Evolutionary conservation across 2,797 vertebrate species (phyloP).

Genomic region (Scyliorhinus canicula): DNA sequence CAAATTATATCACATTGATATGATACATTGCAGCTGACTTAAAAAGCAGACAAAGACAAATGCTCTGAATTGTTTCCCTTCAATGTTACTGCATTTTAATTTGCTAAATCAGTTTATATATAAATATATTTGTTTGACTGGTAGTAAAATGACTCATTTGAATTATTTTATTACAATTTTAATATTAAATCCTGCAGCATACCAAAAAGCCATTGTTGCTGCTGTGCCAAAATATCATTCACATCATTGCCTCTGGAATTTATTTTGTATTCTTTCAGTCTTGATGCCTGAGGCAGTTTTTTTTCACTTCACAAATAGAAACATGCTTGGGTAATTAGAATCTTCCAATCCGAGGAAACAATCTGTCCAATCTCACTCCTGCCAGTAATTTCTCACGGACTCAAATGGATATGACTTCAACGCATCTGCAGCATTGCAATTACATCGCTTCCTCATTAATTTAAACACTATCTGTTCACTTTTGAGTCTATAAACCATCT

Average conservation of each 20-base stretch:
- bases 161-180: conserved; percentile 30
- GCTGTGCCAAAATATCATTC: conserved; percentile 31
- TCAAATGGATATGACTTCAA: conserved; percentile 9
- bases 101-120: conserved; percentile 19
- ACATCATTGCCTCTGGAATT: conserved; percentile 37
- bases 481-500: not conserved
- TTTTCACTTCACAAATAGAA: conserved; percentile 30
- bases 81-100: conserved; percentile 30
- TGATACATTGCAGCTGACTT: not conserved
- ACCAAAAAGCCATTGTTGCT: not conserved
- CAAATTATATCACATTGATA: not conserved
- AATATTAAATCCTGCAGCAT: conserved; percentile 14
- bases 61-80: not conserved
- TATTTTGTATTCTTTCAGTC: not conserved
- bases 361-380: conserved; percentile 27
- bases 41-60: conserved; percentile 24
- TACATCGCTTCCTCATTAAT: conserved; percentile 13
- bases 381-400: conserved; percentile 5
- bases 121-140: conserved; percentile 2
- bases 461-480: not conserved
- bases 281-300: not conserved
- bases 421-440: conserved; percentile 8
- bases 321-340: conserved; percentile 32
- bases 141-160: conserved; percentile 21
- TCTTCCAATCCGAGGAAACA: conserved; percentile 33